phyloP scores from a whole-genome alignment of 1,140 invertebrate species.

The Lysiphlebus fabarum region DNA sequence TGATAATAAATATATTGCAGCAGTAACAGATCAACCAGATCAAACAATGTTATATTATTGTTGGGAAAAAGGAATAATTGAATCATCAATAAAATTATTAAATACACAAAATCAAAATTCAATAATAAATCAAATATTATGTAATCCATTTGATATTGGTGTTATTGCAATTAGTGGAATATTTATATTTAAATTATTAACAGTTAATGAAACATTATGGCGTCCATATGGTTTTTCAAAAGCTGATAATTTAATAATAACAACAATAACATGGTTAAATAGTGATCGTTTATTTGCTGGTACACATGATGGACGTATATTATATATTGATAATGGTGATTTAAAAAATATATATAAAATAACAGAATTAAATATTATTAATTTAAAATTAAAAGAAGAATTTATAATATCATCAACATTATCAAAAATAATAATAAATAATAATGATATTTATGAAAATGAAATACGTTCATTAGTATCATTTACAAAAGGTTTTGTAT shows the following conservation, averaged over 20 bases:
- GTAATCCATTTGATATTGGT: slow-evolving; percentile 74
- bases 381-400: slow-evolving; percentile 54
- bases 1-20: slow-evolving; percentile 75
- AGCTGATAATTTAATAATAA: slow-evolving; percentile 70
- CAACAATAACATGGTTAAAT: slow-evolving; percentile 69
- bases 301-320: slow-evolving; percentile 67
- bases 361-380: slow-evolving; percentile 56
- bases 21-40: slow-evolving; percentile 75
- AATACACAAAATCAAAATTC: slow-evolving; percentile 61
- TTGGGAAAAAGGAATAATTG: slow-evolving; percentile 80
- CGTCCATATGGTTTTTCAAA: slow-evolving; percentile 80
- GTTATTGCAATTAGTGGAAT: slow-evolving; percentile 72
- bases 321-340: slow-evolving; percentile 78
- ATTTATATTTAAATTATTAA: slow-evolving; percentile 72
- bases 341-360: slow-evolving; percentile 64
- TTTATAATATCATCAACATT: slow-evolving; percentile 30
- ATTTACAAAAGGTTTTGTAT: slow-evolving; percentile 63
- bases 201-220: slow-evolving; percentile 75
- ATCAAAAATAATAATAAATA: slow-evolving; percentile 32
- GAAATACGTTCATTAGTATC: slow-evolving; percentile 54
- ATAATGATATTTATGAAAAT: slow-evolving; percentile 18
- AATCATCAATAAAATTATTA: slow-evolving; percentile 69
- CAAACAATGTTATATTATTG: slow-evolving; percentile 78
- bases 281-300: slow-evolving; percentile 74
- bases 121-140: slow-evolving; percentile 57